phyloP scores from a whole-genome alignment of 2,113 vertebrate species.

The Perca fluviatilis region DNA sequence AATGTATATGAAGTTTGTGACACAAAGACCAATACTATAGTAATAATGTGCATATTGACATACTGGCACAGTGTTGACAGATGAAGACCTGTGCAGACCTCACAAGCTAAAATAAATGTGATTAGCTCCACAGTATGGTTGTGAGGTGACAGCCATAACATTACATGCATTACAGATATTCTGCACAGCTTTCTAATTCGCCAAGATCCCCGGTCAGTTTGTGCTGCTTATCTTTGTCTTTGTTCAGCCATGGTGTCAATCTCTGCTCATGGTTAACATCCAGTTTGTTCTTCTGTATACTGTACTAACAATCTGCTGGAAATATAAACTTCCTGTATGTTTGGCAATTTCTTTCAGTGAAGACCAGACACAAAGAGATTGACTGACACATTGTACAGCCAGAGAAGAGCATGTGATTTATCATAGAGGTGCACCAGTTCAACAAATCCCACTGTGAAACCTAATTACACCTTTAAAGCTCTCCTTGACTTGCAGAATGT shows the following conservation, averaged over 20 bases:
- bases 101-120: background rate
- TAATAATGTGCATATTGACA: background rate
- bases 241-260: background rate
- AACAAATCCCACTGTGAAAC: too few species aligned
- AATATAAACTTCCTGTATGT: background rate
- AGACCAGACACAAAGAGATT: background rate
- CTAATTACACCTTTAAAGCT: background rate
- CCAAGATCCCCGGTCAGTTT: background rate
- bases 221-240: background rate
- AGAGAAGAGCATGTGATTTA: too few species aligned
- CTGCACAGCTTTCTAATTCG: background rate
- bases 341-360: background rate
- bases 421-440: too few species aligned
- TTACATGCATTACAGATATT: background rate
- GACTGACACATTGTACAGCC: too few species aligned
- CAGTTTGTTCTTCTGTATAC: background rate
- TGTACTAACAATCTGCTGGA: background rate
- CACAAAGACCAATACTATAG: background rate
- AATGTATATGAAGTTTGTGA: background rate
- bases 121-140: background rate
- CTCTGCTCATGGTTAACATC: background rate
- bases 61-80: background rate
- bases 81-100: background rate
- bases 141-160: background rate
- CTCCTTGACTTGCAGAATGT: background rate